Evolutionary conservation across 1,140 invertebrate genomes (phyloP), one percentile per base, ranked within the genome.

Genomic region (Habropoda laboriosa): DNA sequence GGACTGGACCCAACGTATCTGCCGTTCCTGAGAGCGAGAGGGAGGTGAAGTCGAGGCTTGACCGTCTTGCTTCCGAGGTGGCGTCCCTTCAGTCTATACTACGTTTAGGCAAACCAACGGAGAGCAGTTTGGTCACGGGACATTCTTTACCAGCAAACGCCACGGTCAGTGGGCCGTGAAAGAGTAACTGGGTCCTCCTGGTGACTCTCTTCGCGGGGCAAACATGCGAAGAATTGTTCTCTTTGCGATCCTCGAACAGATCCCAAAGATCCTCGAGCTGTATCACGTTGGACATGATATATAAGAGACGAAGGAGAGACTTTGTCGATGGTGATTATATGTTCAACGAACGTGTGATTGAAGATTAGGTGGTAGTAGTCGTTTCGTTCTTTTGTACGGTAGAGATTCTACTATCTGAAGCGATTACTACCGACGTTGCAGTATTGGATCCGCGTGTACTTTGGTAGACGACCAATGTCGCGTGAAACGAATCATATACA

Each of bases 61-160:
- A 97, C 70, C 94, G 97, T 73, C 94, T 99, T 6, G 97, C 98
- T 13, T 97, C 96, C 1, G 98, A 99, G 91, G 97, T 99, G 53
- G 97, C 97, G n/a, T 96, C 95, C 80, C 95, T 99, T 0, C 97
- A 98, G 89, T 96, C 95, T 77, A 94, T 96, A 90, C 94, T 96
- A 87, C 91, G 92, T 7, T 86, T 91, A 0, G 89, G 90, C 6
- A 93, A 93, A 45, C 60, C 88, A 2, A 67, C 79, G 7, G 92
- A 91, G 6, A 32, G n/a, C 27, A 55, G 82, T 21, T 71, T 87
- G 35, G 78, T 83, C 12, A 60, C 84, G 24, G 81, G 68, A 10
- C 85, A 84, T 12, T 12, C 61, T 2, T n/a, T 82, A 24, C 49
- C 75, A 35, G 8, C 80, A 64, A 79, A 79, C 72, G 49, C 53